Evolutionary conservation across 2,113 vertebrate species (phyloP).

Genomic region (Arizona elegans): DNA sequence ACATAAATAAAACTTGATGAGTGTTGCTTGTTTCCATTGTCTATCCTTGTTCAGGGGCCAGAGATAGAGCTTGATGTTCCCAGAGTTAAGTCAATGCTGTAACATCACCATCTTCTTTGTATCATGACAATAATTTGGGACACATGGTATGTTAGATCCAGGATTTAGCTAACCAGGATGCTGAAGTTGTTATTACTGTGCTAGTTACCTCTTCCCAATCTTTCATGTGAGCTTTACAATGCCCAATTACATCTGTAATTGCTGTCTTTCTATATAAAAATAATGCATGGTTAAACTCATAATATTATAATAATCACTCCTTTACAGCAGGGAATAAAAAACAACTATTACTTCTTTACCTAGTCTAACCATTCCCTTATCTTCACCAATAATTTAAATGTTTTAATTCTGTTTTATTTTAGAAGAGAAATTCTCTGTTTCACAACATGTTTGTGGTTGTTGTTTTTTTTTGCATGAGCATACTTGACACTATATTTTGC

Average conservation of each 20-base stretch:
- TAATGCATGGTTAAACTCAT: background rate
- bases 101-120: constrained; percentile 1
- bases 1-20: constrained; percentile 20
- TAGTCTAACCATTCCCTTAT: background rate
- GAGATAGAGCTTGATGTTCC: background rate
- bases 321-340: background rate
- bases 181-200: background rate
- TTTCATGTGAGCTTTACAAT: background rate
- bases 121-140: background rate
- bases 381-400: background rate
- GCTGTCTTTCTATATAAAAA: background rate
- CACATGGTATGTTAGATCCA: background rate
- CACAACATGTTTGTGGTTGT: background rate
- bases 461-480: background rate
- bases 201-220: background rate
- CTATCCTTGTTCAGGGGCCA: background rate
- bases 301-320: background rate
- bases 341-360: background rate
- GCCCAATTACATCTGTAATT: background rate
- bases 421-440: background rate
- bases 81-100: fast-evolving
- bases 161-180: background rate
- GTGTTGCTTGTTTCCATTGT: background rate
- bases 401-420: background rate
- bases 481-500: background rate